Evolutionary conservation across 2,797 vertebrate genomes (phyloP).

Genomic region (Pempheris klunzingeri): DNA sequence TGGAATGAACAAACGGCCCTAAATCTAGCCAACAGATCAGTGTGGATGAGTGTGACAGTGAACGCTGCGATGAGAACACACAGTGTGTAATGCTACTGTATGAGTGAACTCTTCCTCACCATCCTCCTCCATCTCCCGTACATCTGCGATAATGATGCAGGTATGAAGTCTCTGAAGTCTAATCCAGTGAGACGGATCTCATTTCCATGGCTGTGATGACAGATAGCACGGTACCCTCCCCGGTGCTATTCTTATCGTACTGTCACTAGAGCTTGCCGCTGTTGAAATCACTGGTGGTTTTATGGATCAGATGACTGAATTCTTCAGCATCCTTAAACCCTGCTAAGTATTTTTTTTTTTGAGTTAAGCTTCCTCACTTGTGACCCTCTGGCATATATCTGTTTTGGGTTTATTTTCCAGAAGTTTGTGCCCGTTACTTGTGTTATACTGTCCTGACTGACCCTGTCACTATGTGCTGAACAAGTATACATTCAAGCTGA

Average conservation of each 20-base stretch:
- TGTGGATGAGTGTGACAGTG: background rate
- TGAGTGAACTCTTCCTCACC: background rate
- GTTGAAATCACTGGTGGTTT: background rate
- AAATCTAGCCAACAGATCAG: background rate
- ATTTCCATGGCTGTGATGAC: slow-evolving; percentile 20
- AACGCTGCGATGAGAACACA: background rate
- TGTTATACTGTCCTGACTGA: background rate
- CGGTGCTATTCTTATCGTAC: slow-evolving; percentile 2
- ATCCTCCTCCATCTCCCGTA: background rate
- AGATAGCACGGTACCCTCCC: background rate
- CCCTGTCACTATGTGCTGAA: background rate
- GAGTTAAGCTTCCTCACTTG: background rate
- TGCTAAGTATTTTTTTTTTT: background rate
- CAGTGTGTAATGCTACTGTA: background rate
- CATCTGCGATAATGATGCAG: slow-evolving; percentile 1
- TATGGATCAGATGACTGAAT: background rate
- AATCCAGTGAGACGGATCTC: slow-evolving; percentile 16
- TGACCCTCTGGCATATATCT: background rate
- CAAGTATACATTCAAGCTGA: background rate
- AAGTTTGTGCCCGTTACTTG: background rate
- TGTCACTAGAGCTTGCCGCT: background rate
- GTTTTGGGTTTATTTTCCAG: background rate
- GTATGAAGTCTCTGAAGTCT: slow-evolving; percentile 9
- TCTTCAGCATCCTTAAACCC: background rate
- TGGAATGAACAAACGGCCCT: too few species aligned